phyloP scores from a whole-genome alignment of 2,113 vertebrate species.

The Serilophus lunatus region DNA sequence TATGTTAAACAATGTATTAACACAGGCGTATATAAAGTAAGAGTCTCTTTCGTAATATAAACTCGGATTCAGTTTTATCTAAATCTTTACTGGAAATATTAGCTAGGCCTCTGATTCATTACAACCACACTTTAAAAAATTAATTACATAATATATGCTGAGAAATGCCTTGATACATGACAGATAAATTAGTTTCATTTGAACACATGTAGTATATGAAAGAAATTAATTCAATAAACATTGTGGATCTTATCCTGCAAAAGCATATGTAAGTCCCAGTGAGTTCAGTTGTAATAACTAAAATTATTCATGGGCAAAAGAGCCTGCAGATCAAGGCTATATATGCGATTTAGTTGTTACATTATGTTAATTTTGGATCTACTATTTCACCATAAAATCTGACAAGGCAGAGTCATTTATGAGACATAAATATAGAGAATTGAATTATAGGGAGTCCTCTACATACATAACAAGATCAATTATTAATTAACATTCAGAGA shows the following conservation, averaged over 20 bases:
- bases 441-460: conserved; percentile 31
- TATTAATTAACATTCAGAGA: conserved; percentile 42
- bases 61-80: background rate
- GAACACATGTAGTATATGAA: background rate
- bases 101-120: background rate
- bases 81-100: background rate
- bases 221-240: conserved; percentile 54
- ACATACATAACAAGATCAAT: conserved; percentile 44
- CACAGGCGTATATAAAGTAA: background rate
- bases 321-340: conserved; percentile 44
- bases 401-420: conserved; percentile 54
- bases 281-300: conserved; percentile 39
- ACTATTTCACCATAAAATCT: conserved; percentile 62
- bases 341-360: background rate
- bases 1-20: background rate
- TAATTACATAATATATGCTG: background rate
- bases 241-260: background rate
- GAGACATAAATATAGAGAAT: conserved; percentile 26
- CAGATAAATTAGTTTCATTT: background rate
- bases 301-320: conserved; percentile 48
- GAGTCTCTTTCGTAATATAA: background rate
- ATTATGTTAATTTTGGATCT: conserved; percentile 48
- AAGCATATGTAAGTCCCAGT: conserved; percentile 6
- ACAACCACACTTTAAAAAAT: background rate
- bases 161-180: background rate